Evolutionary conservation across 53 echinoderm and acorn worm species (phyloP), one percentile per base, ranked within the genome.

Genomic region (Astropecten irregularis): DNA sequence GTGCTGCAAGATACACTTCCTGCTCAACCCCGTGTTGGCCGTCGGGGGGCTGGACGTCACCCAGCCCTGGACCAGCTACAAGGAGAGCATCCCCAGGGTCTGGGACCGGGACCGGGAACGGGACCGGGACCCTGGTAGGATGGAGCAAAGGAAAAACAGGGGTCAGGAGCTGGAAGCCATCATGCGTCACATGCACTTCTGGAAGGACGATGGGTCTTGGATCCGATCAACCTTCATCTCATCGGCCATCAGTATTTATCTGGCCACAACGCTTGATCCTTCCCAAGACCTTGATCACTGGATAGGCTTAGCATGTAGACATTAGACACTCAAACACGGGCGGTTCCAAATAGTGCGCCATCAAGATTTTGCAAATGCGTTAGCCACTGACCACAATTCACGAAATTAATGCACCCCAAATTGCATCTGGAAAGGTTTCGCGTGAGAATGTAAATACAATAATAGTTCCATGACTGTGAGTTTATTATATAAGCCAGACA

Each of bases 211-310:
- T 25, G 40, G 38, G 66, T 66, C 66, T 16, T 66, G 66, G 66
- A 66, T 66, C 38, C 37, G 39, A 32, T 25, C 66, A 4, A 66
- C 66, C 21, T 40, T 66, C n/a, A 39, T 66, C 40, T 40, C 20
- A 5, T 38, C 66, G 8, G 5, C 39, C 1, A 19, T 66, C 40
- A 40, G 66, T 26, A 2, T 66, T 20, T 66, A 66, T 10, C 38
- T 66, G 20, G 66, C 20, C 18, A 66, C 25, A 15, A 66, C 66
- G 21, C 40, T 66, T n/a, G 66, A 66, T 18, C 66, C 66, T 37
- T 39, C 66, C 19, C 66, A 66, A 66, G 66, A 66, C 40, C 15
- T 40, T 20, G 66, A 66, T 26, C 66, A 38, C 3, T 66, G 66
- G 66, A 66, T 66, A 6, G 66, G 66, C 10, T 66, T 66, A 21